Percentiles rank a stretch among this genome's conserved stretches.
phyloP scores from a whole-genome alignment of 1,140 invertebrate species.

The Panagrolaimus sp. region DNA sequence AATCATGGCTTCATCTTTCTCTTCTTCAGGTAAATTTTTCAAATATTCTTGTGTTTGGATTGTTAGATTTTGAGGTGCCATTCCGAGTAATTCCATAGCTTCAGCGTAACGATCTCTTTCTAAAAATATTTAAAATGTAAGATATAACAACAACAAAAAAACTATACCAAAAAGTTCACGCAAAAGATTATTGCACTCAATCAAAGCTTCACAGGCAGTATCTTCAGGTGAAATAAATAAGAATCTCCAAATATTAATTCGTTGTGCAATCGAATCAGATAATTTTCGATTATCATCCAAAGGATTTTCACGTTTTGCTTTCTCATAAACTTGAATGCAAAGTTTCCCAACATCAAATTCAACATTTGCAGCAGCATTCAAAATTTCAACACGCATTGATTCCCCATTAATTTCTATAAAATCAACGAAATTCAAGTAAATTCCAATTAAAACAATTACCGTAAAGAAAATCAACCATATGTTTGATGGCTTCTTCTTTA shows the following conservation, averaged over 20 bases:
- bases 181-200: neutral
- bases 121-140: too few species aligned
- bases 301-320: neutral
- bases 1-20: neutral
- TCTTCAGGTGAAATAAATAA: neutral
- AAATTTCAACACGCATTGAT: constrained; percentile 29
- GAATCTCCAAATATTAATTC: neutral
- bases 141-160: too few species aligned
- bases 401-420: constrained; percentile 20
- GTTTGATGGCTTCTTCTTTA: constrained; percentile 15
- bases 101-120: neutral
- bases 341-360: constrained; percentile 32
- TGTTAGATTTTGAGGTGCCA: neutral
- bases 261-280: neutral
- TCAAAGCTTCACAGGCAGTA: neutral
- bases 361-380: constrained; percentile 22
- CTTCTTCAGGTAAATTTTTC: neutral
- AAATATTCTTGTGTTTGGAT: neutral
- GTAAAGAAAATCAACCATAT: constrained; percentile 36
- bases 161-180: neutral
- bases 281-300: neutral
- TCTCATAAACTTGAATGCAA: constrained; percentile 27
- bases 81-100: neutral
- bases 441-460: neutral
- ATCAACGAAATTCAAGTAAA: too few species aligned